These are phyloP conservation scores for Cyanoramphus novaezelandiae DNA, from an alignment of 2,113 vertebrate genomes.

Conservation along the genomic window DNA sequence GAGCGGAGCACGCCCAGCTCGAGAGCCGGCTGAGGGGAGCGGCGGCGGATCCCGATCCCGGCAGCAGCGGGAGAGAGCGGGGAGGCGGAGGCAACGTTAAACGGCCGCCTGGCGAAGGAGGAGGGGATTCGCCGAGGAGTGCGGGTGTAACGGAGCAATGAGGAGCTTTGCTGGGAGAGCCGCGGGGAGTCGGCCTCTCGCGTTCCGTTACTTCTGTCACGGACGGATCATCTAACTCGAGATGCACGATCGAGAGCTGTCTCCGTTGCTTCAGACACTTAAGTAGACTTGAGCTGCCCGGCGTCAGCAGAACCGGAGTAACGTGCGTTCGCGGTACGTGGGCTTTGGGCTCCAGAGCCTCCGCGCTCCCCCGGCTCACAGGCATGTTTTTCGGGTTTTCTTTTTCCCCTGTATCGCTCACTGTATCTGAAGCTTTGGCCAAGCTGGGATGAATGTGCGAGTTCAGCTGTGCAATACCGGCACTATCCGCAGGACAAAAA, in stretches of 20 bases:
- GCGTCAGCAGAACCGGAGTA: neutral
- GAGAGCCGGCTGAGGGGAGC: neutral
- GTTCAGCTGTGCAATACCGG: neutral
- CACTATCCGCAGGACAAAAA: neutral
- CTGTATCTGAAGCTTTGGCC: neutral
- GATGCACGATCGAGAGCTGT: neutral
- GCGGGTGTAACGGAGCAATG: neutral
- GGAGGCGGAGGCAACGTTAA: neutral
- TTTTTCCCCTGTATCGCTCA: neutral
- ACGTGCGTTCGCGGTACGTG: neutral
- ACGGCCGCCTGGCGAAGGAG: neutral
- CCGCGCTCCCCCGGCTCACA: neutral
- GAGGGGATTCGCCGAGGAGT: neutral
- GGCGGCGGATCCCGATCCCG: neutral
- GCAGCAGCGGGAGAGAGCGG: neutral
- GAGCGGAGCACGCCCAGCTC: neutral
- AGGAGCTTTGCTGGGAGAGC: neutral
- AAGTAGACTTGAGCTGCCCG: neutral
- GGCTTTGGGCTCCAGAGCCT: neutral
- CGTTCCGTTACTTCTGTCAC: neutral
- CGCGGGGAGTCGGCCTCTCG: neutral
- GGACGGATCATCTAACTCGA: neutral
- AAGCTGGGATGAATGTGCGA: neutral
- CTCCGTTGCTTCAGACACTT: neutral
- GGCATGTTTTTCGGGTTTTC: neutral